Evolutionary conservation across 2,888 invertebrate species (phyloP), one percentile per base, ranked within the genome.

Genomic region (Nipponacmea schrenckii): DNA sequence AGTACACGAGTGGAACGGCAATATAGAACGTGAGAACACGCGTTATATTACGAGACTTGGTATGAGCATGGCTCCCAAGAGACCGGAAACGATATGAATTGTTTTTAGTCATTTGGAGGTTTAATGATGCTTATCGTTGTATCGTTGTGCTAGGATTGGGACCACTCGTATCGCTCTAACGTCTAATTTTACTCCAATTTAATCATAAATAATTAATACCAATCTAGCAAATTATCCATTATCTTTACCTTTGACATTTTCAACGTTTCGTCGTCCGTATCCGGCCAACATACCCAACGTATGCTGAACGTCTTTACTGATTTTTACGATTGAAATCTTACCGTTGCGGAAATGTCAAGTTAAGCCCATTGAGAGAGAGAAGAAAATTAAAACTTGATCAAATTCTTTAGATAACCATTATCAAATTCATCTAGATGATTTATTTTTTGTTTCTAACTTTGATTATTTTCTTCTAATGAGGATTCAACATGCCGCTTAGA

Each of bases 141-240:
- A 56, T 48, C 67, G 27, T 65, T 62, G 20, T 44, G n/a, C 17
- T 24, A 68, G 56, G 48, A 71, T 50, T 17, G n/a, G 44, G 20
- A 69, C 56, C n/a, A 66, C 20, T 68, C 27, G 64, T 71, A 67
- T 67, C 67, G 67, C 68, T 69, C 62, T 66, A 64, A 39, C 66
- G 71, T 66, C 74, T 67, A 74, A 72, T 70, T 74, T 74, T 72
- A 64, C 56, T 39, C 17, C 72, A 46, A 72, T 44, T 70, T 71
- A 70, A 72, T 74, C 70, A 69, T 74, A 66, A 74, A 74, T 74
- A 74, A 74, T 74, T 74, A 74, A 74, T 74, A 64, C 70, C 72
- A 74, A 72, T 70, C 72, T 70, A 72, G 74, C 72, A 72, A 67
- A 74, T 74, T 74, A 68, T 70, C 72, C 74, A 70, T 74, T 68